These are phyloP conservation scores for Semotilus atromaculatus DNA, from an alignment of 2,797 vertebrate species.

Conservation along the genomic window DNA sequence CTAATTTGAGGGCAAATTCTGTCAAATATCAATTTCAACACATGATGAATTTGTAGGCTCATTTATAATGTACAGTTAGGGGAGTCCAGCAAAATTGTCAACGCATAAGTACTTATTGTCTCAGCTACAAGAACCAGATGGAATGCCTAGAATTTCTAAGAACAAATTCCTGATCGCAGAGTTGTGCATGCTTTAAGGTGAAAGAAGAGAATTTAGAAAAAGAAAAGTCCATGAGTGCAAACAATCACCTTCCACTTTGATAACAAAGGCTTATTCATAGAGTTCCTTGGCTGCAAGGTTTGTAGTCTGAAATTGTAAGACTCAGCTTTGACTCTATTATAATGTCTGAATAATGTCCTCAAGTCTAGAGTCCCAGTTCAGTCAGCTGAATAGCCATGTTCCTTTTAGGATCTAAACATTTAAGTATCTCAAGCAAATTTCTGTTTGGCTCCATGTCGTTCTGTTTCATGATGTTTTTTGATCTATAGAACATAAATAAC, in stretches of 20 bases:
- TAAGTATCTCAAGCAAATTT: conserved; percentile 29
- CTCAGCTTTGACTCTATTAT: conserved; percentile 14
- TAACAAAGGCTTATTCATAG: conserved; percentile 34
- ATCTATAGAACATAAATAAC: neutral
- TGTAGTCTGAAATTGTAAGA: conserved; percentile 13
- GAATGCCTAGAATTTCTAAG: neutral
- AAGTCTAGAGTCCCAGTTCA: conserved; percentile 15
- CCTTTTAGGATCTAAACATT: conserved; percentile 8
- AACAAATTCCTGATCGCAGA: neutral
- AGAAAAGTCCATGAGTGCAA: neutral
- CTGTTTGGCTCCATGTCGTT: neutral
- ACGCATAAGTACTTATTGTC: neutral
- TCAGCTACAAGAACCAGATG: neutral
- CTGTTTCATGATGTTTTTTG: neutral
- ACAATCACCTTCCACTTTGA: conserved; percentile 10
- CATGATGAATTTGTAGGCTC: conserved; percentile 31
- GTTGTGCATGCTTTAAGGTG: neutral
- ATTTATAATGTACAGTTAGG: conserved; percentile 9
- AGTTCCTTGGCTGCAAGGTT: neutral
- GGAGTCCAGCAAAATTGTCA: neutral
- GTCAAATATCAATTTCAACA: conserved; percentile 21
- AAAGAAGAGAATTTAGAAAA: neutral
- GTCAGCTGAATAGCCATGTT: conserved; percentile 23
- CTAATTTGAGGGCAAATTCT: neutral
- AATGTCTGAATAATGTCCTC: conserved; percentile 26